phyloP scores from a whole-genome alignment of 2,888 invertebrate genomes.

The Drosophila bunnanda region DNA sequence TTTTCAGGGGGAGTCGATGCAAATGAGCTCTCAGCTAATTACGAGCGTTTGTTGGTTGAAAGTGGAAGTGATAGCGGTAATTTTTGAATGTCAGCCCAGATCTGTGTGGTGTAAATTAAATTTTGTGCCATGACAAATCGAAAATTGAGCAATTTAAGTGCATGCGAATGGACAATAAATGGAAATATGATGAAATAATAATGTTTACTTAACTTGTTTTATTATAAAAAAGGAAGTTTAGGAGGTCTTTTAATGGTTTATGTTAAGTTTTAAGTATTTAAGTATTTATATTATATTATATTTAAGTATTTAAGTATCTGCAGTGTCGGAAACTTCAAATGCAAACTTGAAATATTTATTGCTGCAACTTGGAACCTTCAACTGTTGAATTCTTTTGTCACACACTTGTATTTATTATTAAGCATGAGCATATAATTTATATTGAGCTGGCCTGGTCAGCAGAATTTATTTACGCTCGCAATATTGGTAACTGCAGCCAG shows the following conservation, averaged over 20 bases:
- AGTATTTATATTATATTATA: too few relatives aligned
- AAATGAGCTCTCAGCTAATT: slow-evolving; percentile 37
- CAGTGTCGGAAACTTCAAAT: slow-evolving; percentile 1
- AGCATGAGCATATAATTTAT: slow-evolving; percentile 29
- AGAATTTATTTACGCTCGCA: slow-evolving; percentile 40
- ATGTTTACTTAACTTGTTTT: neutral
- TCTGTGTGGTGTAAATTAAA: slow-evolving; percentile 6
- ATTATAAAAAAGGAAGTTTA: neutral
- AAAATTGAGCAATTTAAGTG: neutral
- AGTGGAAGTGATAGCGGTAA: slow-evolving; percentile 29
- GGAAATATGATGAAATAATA: neutral
- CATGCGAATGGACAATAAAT: neutral
- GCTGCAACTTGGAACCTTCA: neutral
- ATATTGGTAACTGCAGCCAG: slow-evolving; percentile 51
- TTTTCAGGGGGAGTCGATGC: slow-evolving; percentile 10
- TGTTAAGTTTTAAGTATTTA: too few relatives aligned
- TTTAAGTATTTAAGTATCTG: too few relatives aligned
- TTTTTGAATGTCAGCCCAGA: slow-evolving; percentile 13
- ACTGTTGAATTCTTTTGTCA: slow-evolving; percentile 16
- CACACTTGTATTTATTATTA: slow-evolving; percentile 14
- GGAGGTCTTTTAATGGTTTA: neutral
- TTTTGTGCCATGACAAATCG: slow-evolving; percentile 2
- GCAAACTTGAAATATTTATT: neutral
- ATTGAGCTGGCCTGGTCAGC: slow-evolving; percentile 7
- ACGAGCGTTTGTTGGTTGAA: slow-evolving; percentile 10